Conservation (phyloP, 2,113 vertebrate species). For the Alosa alosa region DNA sequence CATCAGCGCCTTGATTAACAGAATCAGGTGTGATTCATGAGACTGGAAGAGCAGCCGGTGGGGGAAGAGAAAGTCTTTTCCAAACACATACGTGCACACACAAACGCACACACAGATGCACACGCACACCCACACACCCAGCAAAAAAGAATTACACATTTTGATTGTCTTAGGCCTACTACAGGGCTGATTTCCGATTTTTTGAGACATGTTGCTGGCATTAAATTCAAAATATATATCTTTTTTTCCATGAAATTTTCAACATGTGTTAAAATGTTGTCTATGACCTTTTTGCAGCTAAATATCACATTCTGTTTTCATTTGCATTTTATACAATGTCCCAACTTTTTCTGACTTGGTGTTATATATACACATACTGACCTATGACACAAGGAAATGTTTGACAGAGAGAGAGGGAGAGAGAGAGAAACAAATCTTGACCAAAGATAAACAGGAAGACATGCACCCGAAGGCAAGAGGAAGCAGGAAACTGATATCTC, state of each 20-base stretch:
- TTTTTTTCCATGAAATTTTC: no score
- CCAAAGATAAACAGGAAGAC: not conserved
- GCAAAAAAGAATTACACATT: no score
- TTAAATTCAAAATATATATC: no score
- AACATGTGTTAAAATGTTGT: no score
- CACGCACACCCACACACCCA: constrained; percentile 7
- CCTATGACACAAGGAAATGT: no score
- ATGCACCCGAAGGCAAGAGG: not conserved
- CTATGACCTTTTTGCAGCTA: no score
- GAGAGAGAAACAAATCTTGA: not conserved
- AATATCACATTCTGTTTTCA: no score
- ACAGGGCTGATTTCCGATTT: no score
- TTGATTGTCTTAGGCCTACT: no score
- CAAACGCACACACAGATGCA: not conserved
- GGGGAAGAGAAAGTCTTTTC: not conserved
- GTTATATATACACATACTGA: not conserved
- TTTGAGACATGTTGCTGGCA: no score
- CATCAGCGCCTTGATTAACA: constrained; percentile 4
- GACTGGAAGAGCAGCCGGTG: not conserved
- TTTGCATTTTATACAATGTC: no score
- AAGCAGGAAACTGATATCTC: constrained; percentile 2
- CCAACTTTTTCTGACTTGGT: no score
- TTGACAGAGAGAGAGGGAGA: not conserved
- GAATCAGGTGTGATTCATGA: constrained; percentile 12
- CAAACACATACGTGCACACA: not conserved